These are phyloP conservation scores for Steatornis caripensis DNA, from an alignment of 2,113 vertebrate genomes.

Conservation along the genomic window DNA sequence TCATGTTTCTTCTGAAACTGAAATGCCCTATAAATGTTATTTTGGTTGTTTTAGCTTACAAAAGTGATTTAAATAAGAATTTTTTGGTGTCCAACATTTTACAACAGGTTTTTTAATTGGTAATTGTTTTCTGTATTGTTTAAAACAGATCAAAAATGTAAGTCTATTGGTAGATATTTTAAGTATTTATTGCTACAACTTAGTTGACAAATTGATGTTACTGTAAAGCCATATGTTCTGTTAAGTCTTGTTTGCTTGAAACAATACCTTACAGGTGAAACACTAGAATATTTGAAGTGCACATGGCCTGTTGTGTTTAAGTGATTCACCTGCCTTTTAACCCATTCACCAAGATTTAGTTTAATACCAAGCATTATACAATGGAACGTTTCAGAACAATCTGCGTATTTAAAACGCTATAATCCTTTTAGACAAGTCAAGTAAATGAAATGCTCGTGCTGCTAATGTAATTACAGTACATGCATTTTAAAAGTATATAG, in stretches of 20 bases:
- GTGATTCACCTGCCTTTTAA: slow-evolving; percentile 73
- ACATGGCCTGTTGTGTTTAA: slow-evolving; percentile 74
- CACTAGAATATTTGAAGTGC: slow-evolving; percentile 73
- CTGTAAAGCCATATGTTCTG: slow-evolving; percentile 82
- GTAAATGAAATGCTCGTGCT: slow-evolving; percentile 52
- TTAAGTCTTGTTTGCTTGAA: slow-evolving; percentile 77
- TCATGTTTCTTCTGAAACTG: slow-evolving; percentile 74
- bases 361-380: slow-evolving; percentile 57
- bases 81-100: slow-evolving; percentile 83
- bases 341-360: slow-evolving; percentile 69
- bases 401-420: slow-evolving; percentile 44
- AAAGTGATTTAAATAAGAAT: slow-evolving; percentile 78
- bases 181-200: slow-evolving; percentile 90
- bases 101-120: slow-evolving; percentile 85
- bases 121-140: slow-evolving; percentile 90
- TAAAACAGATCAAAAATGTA: slow-evolving; percentile 81
- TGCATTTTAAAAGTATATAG: slow-evolving; percentile 52
- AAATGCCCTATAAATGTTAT: slow-evolving; percentile 72
- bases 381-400: slow-evolving; percentile 62
- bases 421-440: slow-evolving; percentile 51
- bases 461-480: slow-evolving; percentile 50
- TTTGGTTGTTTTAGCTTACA: slow-evolving; percentile 79
- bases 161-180: slow-evolving; percentile 85
- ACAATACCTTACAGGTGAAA: slow-evolving; percentile 69
- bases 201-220: slow-evolving; percentile 79